Conservation (phyloP, 1,140 invertebrate genomes). For the Diorhabda elongata region DNA sequence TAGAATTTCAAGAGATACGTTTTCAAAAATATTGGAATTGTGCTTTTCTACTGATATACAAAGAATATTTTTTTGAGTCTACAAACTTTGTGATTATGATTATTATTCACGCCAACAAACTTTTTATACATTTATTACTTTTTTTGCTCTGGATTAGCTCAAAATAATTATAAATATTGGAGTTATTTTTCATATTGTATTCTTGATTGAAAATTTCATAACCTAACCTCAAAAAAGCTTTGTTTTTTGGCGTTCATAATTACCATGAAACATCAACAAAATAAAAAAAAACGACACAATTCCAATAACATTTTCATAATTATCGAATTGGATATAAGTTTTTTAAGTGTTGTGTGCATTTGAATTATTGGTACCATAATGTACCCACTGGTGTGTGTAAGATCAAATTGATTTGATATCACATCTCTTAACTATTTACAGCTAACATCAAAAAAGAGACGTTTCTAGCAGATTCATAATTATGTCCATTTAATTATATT, state of each 20-base stretch:
- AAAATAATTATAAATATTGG: too few species aligned
- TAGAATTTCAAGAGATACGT: background rate
- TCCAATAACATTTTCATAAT: background rate
- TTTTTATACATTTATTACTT: too few species aligned
- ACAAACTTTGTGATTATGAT: too few species aligned
- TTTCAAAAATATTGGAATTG: background rate
- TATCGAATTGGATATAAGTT: background rate
- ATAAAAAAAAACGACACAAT: too few species aligned
- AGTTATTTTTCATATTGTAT: too few species aligned
- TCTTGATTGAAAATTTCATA: too few species aligned
- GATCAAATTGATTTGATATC: slow-evolving; percentile 1
- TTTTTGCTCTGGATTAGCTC: too few species aligned
- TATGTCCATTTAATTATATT: background rate
- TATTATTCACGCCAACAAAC: too few species aligned
- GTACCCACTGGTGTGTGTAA: background rate
- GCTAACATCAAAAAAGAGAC: background rate
- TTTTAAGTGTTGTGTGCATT: background rate
- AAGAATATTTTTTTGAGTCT: too few species aligned
- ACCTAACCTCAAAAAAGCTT: too few species aligned
- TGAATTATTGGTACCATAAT: background rate
- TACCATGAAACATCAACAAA: too few species aligned
- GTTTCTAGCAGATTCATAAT: background rate
- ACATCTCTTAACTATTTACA: background rate
- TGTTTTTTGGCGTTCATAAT: too few species aligned
- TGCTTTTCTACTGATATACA: background rate